Percentiles rank a stretch among this genome's conserved stretches.
phyloP scores from a whole-genome alignment of 1,140 invertebrate species.

The Globodera ellingtonae region DNA sequence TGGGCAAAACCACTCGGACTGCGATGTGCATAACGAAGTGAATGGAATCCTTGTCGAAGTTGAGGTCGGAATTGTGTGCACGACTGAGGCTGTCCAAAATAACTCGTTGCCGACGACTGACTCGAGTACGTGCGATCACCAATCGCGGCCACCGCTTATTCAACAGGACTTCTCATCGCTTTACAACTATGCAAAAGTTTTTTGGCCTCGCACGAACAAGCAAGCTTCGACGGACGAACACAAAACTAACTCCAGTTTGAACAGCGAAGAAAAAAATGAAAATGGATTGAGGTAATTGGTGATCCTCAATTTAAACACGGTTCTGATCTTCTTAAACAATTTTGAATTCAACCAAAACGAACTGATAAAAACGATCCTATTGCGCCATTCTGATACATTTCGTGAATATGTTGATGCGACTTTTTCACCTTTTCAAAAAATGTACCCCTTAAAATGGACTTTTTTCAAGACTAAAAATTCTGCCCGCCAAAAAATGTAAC shows the following conservation, averaged over 20 bases:
- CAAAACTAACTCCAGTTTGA: neutral
- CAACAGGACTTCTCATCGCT: neutral
- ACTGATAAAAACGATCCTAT: too few relatives aligned
- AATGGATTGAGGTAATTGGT: neutral
- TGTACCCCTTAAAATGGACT: too few relatives aligned
- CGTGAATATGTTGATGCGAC: too few relatives aligned
- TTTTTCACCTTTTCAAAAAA: too few relatives aligned
- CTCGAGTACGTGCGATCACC: too few relatives aligned
- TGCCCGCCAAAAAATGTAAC: too few relatives aligned
- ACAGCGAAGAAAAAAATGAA: neutral
- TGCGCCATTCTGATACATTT: too few relatives aligned
- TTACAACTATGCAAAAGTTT: neutral
- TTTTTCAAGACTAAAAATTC: too few relatives aligned
- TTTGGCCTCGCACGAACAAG: neutral
- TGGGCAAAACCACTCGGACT: neutral
- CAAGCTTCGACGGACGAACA: neutral
- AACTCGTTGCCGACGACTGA: too few relatives aligned
- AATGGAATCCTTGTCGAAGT: neutral
- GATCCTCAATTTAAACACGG: too few relatives aligned
- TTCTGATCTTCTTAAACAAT: too few relatives aligned
- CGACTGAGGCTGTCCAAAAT: neutral
- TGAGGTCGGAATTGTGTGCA: neutral
- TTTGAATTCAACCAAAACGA: too few relatives aligned
- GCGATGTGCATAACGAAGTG: neutral
- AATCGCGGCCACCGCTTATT: neutral